These are phyloP conservation scores for Centruroides sculpturatus DNA, from an alignment of 1,140 invertebrate species.

Conservation along the genomic window DNA sequence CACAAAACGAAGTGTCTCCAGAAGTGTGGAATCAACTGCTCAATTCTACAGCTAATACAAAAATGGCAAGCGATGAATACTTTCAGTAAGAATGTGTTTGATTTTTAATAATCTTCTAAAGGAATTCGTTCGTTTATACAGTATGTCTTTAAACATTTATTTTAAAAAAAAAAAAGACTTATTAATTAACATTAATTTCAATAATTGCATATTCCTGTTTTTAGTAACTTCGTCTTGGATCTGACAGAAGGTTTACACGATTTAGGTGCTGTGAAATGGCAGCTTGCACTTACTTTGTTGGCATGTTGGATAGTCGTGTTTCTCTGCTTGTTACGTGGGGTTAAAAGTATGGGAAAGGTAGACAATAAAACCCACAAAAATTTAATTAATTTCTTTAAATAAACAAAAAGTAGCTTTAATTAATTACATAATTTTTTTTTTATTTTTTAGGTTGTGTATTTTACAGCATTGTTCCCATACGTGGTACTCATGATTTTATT, in stretches of 20 bases:
- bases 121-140: not conserved
- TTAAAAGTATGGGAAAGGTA: conserved; percentile 93
- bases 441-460: conserved; percentile 68
- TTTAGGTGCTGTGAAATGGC: conserved; percentile 75
- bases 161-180: not conserved
- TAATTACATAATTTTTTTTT: conserved; percentile 20
- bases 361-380: not conserved
- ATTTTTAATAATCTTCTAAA: no score
- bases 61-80: conserved; percentile 23
- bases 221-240: conserved; percentile 47
- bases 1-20: conserved; percentile 39
- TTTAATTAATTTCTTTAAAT: not conserved
- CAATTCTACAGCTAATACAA: conserved; percentile 26
- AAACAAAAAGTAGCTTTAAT: not conserved
- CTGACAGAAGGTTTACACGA: conserved; percentile 71
- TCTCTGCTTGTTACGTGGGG: conserved; percentile 95
- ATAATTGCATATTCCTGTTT: conserved; percentile 6
- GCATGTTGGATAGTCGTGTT: conserved; percentile 90
- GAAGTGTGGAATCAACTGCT: conserved; percentile 31
- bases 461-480: conserved; percentile 92
- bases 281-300: conserved; percentile 82
- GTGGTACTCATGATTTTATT: conserved; percentile 89
- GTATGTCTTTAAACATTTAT: not conserved
- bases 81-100: conserved; percentile 19
- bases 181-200: not conserved